Evolutionary conservation across 2,113 vertebrate genomes (phyloP).

Genomic region (Trogon melanurus): DNA sequence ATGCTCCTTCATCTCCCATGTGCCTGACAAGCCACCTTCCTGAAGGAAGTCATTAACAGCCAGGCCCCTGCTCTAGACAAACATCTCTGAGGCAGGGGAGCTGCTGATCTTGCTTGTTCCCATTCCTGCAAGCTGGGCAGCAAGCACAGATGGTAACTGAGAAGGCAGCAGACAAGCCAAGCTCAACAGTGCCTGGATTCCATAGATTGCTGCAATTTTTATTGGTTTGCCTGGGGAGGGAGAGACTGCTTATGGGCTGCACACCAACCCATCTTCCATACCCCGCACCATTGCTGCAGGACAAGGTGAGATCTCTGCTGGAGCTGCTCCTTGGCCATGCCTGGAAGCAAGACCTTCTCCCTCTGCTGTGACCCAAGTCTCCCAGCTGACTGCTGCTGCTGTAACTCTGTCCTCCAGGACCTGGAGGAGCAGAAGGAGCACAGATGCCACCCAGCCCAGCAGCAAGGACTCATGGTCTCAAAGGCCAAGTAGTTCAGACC

Average conservation of each 20-base stretch:
- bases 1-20: fast-evolving
- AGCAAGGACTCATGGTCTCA: not conserved
- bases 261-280: not conserved
- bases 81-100: not conserved
- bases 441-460: not conserved
- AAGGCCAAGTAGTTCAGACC: not conserved
- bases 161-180: slow-evolving; percentile 22
- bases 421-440: not conserved
- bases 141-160: not conserved
- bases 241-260: not conserved
- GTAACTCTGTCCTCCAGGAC: not conserved
- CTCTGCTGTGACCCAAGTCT: not conserved
- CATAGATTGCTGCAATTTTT: slow-evolving; percentile 8
- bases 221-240: not conserved
- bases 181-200: slow-evolving; percentile 31
- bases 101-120: not conserved
- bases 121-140: not conserved
- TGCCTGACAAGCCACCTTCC: not conserved
- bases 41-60: not conserved
- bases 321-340: not conserved
- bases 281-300: not conserved
- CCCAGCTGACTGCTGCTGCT: not conserved
- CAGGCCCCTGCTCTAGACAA: slow-evolving; percentile 46
- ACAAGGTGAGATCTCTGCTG: not conserved
- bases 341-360: not conserved